Base-by-base conservation (phyloP, 2,888 invertebrate species). In the Drosophila prostipennis region DNA sequence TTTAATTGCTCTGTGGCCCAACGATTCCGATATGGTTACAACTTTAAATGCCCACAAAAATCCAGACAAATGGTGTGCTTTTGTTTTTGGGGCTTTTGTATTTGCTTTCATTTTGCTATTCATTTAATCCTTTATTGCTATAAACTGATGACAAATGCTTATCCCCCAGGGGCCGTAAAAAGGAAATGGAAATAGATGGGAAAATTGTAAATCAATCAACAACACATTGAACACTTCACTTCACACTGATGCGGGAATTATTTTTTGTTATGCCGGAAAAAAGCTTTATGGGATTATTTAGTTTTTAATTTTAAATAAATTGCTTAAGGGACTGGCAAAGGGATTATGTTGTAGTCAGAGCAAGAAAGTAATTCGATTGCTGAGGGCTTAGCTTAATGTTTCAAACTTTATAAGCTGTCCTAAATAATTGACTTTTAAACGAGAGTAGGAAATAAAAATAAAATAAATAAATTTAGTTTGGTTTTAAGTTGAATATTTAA, bases 141-240 rank as follows among this genome's bases (percentile, higher is more conserved):
- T 37, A 65, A 55, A 54, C 65, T 36, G 60, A 69, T 69, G 69
- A 69, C 46, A 40, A 69, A 69, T 59, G 59, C 19, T 70, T 46
- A 59, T 69, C 32, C 52, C 52, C 52, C 14, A 36, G 8, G 59
- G 51, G 59, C 36, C 45, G 14, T 23, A 32, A 59, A 58, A 46
- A 23, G 29, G 23, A 46, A 32, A 71, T n/a, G 26, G 16, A 70
- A 48, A 32, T 34, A 69, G 32, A 43, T 43, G 65, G 54, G 26
- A 16, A 54, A 65, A 67, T 67, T 46, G 37, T 54, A 46, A 67
- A 67, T 67, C 67, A 65, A 65, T 65, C 65, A 67, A 67, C 65
- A 39, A 34, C 43, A 65, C 37, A 65, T 65, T 53, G 64, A 53
- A 54, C 65, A 54, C 42, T 54, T 34, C 54, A 39, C 16, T 32